Conservation (phyloP, 1,140 invertebrate species). For the Drosophila lacteicornis region DNA sequence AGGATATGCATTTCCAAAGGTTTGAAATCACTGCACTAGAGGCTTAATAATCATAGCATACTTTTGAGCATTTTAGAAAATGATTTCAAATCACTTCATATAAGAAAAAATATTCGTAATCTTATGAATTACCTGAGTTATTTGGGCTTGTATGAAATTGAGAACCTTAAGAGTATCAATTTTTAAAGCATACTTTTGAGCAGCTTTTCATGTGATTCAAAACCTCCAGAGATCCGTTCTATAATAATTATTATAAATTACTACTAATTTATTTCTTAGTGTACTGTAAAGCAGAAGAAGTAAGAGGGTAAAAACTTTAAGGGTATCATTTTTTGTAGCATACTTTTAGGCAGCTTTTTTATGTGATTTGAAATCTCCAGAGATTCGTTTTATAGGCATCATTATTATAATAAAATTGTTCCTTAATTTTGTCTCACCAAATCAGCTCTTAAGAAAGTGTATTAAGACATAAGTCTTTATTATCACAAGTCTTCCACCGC, state of each 20-base stretch:
- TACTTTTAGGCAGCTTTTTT: too few species aligned
- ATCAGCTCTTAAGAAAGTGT: slow-evolving; percentile 2
- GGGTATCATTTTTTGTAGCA: too few species aligned
- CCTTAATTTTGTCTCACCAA: too few species aligned
- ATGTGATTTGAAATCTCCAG: too few species aligned
- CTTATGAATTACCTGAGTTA: too few species aligned
- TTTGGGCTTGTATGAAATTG: neutral
- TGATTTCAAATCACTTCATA: neutral
- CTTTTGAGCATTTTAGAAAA: neutral
- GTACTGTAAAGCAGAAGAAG: too few species aligned
- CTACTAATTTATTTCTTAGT: too few species aligned
- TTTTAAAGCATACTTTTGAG: neutral
- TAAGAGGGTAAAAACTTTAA: neutral
- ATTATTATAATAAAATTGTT: too few species aligned
- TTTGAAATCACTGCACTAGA: too few species aligned
- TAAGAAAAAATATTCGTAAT: neutral
- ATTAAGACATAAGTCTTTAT: slow-evolving; percentile 15
- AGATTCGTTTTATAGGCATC: too few species aligned
- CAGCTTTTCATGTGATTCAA: neutral
- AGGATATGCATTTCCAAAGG: neutral
- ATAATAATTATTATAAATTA: too few species aligned
- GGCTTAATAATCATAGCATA: neutral
- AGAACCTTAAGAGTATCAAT: neutral
- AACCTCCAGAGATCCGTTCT: neutral
- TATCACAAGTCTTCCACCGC: slow-evolving; percentile 8